Evolutionary conservation across 2,888 invertebrate genomes (phyloP).

Genomic region (Nymphalis c-album): DNA sequence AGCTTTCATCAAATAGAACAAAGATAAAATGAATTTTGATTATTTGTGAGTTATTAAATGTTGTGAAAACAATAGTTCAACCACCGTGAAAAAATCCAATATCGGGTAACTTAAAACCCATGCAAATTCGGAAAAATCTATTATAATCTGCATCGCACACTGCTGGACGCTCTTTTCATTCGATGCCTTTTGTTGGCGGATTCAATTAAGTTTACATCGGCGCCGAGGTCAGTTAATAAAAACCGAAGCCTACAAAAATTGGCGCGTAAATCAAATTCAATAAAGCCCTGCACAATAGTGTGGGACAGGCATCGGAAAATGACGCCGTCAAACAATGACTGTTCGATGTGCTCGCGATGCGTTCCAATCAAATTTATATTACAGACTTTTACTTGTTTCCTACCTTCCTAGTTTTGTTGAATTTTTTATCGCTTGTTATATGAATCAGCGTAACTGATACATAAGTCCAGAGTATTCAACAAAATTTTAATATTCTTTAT

Average conservation of each 20-base stretch:
- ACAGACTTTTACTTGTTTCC: slow-evolving; percentile 25
- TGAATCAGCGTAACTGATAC: too few species aligned
- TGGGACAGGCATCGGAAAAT: slow-evolving; percentile 62
- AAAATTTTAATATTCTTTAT: too few species aligned
- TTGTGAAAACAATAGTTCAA: slow-evolving; percentile 62
- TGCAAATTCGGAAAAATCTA: slow-evolving; percentile 77
- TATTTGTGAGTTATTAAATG: slow-evolving; percentile 46
- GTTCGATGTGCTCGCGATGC: slow-evolving; percentile 38
- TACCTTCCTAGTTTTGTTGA: background rate
- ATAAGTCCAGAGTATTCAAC: too few species aligned
- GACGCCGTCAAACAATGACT: slow-evolving; percentile 62
- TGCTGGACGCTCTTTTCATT: slow-evolving; percentile 79
- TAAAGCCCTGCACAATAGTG: slow-evolving; percentile 74
- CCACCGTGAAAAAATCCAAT: slow-evolving; percentile 72
- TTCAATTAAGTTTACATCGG: slow-evolving; percentile 81
- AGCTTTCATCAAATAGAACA: slow-evolving; percentile 24
- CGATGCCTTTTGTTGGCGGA: slow-evolving; percentile 77
- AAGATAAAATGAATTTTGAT: slow-evolving; percentile 42
- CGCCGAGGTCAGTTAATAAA: slow-evolving; percentile 80
- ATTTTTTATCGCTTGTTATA: background rate
- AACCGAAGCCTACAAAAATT: slow-evolving; percentile 79
- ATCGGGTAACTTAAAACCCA: slow-evolving; percentile 73
- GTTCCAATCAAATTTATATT: slow-evolving; percentile 51
- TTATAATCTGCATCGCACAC: slow-evolving; percentile 80
- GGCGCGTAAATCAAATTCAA: slow-evolving; percentile 80